These are phyloP conservation scores for Phocoena sinus DNA, from an alignment of 2,113 vertebrate species.

Conservation along the genomic window DNA sequence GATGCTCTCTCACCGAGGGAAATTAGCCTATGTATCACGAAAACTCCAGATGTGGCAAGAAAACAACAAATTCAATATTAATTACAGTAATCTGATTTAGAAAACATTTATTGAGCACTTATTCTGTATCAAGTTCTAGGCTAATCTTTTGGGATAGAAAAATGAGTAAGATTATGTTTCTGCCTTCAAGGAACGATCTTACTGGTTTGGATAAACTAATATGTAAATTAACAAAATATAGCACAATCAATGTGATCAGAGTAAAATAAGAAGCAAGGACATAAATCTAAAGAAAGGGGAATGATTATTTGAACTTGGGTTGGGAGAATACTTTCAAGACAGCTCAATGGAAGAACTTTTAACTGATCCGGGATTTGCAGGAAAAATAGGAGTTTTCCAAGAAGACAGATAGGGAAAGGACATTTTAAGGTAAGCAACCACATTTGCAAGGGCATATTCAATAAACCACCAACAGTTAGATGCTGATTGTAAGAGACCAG, in stretches of 20 bases:
- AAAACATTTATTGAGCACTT: background rate
- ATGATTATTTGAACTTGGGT: background rate
- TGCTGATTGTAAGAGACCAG: background rate
- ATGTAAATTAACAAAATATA: background rate
- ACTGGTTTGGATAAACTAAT: background rate
- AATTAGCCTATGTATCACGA: background rate
- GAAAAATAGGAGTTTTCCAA: background rate
- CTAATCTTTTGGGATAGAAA: background rate
- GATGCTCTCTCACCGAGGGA: background rate
- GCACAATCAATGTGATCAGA: background rate
- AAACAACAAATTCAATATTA: background rate
- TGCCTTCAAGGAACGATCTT: background rate
- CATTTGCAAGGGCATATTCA: background rate
- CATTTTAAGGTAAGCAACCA: background rate
- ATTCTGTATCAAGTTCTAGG: background rate
- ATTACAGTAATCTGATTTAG: background rate
- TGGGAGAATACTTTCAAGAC: background rate
- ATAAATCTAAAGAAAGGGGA: background rate
- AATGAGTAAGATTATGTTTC: background rate
- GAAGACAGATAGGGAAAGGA: background rate
- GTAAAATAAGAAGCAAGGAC: background rate
- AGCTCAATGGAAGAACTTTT: background rate
- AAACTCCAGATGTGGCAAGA: background rate
- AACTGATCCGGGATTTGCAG: background rate
- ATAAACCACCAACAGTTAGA: background rate